phyloP scores from a whole-genome alignment of 2,888 invertebrate species.

The Clivina fossor region DNA sequence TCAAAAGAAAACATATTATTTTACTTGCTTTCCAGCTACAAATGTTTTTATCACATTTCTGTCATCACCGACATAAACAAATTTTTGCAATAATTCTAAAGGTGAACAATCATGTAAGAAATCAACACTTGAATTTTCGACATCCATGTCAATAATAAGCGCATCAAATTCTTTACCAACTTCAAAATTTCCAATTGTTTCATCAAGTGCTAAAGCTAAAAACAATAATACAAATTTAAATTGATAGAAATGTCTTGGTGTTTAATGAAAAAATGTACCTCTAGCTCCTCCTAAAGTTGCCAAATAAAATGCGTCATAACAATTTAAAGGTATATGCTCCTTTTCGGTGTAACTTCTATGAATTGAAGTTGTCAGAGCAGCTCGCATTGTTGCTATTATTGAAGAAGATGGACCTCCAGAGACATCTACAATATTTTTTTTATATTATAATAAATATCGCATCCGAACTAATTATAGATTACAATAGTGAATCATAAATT shows the following conservation, averaged over 20 bases:
- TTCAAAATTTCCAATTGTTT: constrained; percentile 76
- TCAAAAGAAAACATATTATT: too few species aligned
- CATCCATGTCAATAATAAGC: constrained; percentile 69
- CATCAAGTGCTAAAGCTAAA: constrained; percentile 72
- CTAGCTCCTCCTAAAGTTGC: constrained; percentile 86
- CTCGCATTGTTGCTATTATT: constrained; percentile 73
- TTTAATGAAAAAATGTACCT: constrained; percentile 55
- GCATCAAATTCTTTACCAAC: constrained; percentile 88
- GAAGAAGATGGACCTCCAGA: constrained; percentile 79
- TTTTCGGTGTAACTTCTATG: constrained; percentile 59
- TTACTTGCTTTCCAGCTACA: constrained; percentile 69
- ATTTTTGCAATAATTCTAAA: constrained; percentile 69
- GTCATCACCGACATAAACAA: constrained; percentile 80
- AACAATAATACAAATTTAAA: constrained; percentile 34
- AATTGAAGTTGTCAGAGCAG: constrained; percentile 73
- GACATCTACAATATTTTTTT: constrained; percentile 67
- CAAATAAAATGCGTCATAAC: constrained; percentile 77
- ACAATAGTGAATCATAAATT: too few species aligned
- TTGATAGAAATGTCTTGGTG: not conserved
- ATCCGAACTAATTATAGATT: too few species aligned
- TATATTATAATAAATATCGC: too few species aligned
- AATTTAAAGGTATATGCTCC: constrained; percentile 61
- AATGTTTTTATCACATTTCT: constrained; percentile 77
- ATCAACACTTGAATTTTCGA: constrained; percentile 56
- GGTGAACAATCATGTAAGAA: constrained; percentile 57